Base-by-base conservation (phyloP, 92 coral and sea anemone species). In the Phenganax marumi region DNA sequence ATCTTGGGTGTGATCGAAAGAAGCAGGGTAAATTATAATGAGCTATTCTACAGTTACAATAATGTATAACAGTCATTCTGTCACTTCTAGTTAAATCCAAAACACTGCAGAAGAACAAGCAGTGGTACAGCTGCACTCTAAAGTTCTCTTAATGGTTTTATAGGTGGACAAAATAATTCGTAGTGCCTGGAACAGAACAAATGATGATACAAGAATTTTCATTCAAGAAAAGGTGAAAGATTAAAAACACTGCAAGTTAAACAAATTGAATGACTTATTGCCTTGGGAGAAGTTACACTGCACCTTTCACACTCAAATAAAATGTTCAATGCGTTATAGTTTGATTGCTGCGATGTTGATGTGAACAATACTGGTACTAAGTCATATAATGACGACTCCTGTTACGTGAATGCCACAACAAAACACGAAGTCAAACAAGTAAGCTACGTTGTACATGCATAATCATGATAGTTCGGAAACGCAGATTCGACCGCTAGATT, bases 101-200 rank as follows among this genome's bases (percentile, higher is more conserved):
- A 33, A 33, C 43, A 0, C 43, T 33, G 43, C 43, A 33, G 43
- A 5, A 5, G 2, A 5, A 33, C 43, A 33, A 33, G 5, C 43
- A 33, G 43, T 0, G 43, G 43, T 33, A 33, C 43, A 0, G 72
- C 25, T 65, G 70, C 43, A 33, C 5, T 33, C 43, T 33, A 33
- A 33, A 33, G 3, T 33, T 33, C 43, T 33, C 43, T 33, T 33
- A 49, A 17, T 25, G 16, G 1, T 6, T 47, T 52, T 51, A 51
- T 17, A 91, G 97, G 80, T 91, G 18, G 69, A 78, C 25, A 88
- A 83, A 9, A 86, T 87, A n/a, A 77, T 91, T 26, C 76, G 68
- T 13, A 18, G 55, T 7, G 90, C 85, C 87, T 91, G 97, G 97
- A 89, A 91, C 72, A 65, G 84, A 50, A 91, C 97, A 8, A 68